These are phyloP conservation scores for Lasioglossum oenotherae DNA, from an alignment of 2,888 invertebrate genomes.

Conservation along the genomic window DNA sequence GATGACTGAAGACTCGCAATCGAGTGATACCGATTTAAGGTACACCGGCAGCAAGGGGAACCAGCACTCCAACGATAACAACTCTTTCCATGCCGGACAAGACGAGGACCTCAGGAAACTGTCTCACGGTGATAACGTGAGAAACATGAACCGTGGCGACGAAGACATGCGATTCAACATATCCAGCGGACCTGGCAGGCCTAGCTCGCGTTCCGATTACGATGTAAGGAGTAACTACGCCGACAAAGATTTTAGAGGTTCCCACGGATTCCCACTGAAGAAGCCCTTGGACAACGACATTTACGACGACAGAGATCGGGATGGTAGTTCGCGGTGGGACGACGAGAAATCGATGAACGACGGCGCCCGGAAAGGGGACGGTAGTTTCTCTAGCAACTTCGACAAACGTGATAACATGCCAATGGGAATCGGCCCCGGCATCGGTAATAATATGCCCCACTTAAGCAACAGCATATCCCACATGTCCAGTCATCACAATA, in stretches of 20 bases:
- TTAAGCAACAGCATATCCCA: conserved; percentile 68
- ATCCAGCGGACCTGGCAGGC: conserved; percentile 75
- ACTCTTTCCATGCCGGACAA: conserved; percentile 64
- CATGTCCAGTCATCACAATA: conserved; percentile 78
- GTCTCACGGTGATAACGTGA: conserved; percentile 63
- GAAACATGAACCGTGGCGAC: conserved; percentile 67
- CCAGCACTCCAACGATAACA: conserved; percentile 48
- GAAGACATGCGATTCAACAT: conserved; percentile 77
- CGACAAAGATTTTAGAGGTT: conserved; percentile 78
- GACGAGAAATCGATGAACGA: conserved; percentile 73
- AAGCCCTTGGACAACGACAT: conserved; percentile 66
- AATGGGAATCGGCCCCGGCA: conserved; percentile 66
- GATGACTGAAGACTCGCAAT: conserved; percentile 77
- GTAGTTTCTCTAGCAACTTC: conserved; percentile 70
- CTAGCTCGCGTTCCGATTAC: conserved; percentile 71
- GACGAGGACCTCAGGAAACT: conserved; percentile 77
- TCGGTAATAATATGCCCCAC: conserved; percentile 65
- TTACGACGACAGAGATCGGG: conserved; percentile 69
- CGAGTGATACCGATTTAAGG: conserved; percentile 78
- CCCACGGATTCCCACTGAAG: conserved; percentile 63
- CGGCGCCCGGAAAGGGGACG: conserved; percentile 65
- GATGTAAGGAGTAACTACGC: conserved; percentile 74
- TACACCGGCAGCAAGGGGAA: conserved; percentile 70
- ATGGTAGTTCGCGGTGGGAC: conserved; percentile 75
- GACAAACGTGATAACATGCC: conserved; percentile 77